Evolutionary conservation across 1,140 invertebrate genomes (phyloP).

Genomic region (Dreissena polymorpha): DNA sequence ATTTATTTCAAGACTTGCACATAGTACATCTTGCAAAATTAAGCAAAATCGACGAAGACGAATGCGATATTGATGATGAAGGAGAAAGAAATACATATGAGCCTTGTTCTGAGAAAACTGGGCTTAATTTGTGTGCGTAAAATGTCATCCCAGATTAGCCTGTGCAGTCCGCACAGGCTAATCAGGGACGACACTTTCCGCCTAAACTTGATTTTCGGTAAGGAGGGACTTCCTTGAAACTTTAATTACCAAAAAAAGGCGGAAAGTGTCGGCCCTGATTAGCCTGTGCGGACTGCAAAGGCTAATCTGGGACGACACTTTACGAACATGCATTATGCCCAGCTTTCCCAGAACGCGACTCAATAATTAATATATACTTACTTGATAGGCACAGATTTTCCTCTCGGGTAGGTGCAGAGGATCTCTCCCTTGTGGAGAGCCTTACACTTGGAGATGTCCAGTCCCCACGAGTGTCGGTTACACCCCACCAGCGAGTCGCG

Average conservation of each 20-base stretch:
- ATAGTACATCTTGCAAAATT: neutral
- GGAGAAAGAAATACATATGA: neutral
- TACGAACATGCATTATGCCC: too few relatives aligned
- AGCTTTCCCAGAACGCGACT: too few relatives aligned
- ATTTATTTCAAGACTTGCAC: neutral
- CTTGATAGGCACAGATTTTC: slow-evolving; percentile 19
- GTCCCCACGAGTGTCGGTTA: slow-evolving; percentile 57
- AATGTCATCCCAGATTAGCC: too few relatives aligned
- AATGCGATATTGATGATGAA: neutral
- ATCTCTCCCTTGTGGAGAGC: slow-evolving; percentile 11
- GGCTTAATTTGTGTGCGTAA: too few relatives aligned
- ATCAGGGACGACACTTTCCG: too few relatives aligned
- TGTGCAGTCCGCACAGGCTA: too few relatives aligned
- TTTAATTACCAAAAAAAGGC: too few relatives aligned
- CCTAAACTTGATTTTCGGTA: too few relatives aligned
- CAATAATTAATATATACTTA: neutral
- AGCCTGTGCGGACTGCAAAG: too few relatives aligned
- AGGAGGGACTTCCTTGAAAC: too few relatives aligned
- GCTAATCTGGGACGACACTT: too few relatives aligned
- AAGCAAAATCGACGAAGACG: neutral
- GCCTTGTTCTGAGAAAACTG: neutral
- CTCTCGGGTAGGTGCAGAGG: neutral
- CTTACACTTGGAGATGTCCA: slow-evolving; percentile 36
- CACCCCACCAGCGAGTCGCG: slow-evolving; percentile 42
- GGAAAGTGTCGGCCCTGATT: too few relatives aligned